Base-by-base conservation (phyloP, 2,888 invertebrate genomes). In the Dynastes tityus region DNA sequence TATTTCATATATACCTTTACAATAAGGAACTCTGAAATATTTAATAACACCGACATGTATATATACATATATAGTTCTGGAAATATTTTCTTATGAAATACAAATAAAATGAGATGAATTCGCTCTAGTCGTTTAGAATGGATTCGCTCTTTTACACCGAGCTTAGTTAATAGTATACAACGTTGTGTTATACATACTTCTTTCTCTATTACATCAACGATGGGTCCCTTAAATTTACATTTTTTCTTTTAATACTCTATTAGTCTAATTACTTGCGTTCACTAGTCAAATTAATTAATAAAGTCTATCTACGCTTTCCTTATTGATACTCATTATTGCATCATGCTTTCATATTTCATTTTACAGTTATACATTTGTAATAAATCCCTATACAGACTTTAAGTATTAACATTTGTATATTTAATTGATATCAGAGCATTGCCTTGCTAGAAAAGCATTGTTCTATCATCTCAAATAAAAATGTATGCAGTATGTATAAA, bases 11-110 rank as follows among this genome's bases (percentile, higher is more conserved):
- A 58, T 58, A 53, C n/a, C 16, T 13, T 40, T 58, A 22, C 16
- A 22, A 27, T 61, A 73, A 73, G 73, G 73, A 73, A 73, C 73
- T 73, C 73, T 73, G 55, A 73, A 73, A 73, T 40, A 73, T 58
- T 73, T 73, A 73, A 73, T 73, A 73, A 73, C 58, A 55, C 55
- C 55, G 16, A 55, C 53, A 53, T 53, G 13, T 53, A 53, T 53
- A 53, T 53, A n/a, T n/a, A 51, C 9, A 16, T 55, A 16, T 71
- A 58, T 73, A 70, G 16, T 53, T 32, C 11, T n/a, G 32, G 51
- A n/a, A 53, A 53, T 70, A 45, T 67, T 4, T 67, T 27, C 13
- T 16, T 40, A 68, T 68, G 9, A 45, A 8, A 11, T 11, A 45
- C 45, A 45, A 45, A 45, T 45, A 45, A 45, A 45, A 45, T 11